Conservation (phyloP, 2,113 vertebrate genomes). For the Heterotilapia buettikoferi region DNA sequence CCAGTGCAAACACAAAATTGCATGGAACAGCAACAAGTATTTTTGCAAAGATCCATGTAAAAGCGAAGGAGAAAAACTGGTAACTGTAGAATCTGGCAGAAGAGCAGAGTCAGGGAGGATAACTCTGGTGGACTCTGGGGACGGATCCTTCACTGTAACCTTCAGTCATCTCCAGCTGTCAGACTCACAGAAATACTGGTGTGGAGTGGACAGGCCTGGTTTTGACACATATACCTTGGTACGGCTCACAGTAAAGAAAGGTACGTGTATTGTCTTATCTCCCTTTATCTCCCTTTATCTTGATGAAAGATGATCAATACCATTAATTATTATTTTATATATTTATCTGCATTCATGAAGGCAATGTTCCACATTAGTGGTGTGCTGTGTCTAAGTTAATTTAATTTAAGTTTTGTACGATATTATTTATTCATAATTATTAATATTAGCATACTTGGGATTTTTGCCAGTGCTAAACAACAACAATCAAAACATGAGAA, state of each 20-base stretch:
- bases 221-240: constrained; percentile 8
- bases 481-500: too few species aligned
- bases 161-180: constrained; percentile 21
- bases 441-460: too few species aligned
- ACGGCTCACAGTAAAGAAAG: constrained; percentile 10
- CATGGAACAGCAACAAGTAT: neutral
- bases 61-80: neutral
- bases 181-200: constrained; percentile 37
- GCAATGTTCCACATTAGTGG: too few species aligned
- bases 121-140: neutral
- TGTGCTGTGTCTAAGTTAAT: too few species aligned
- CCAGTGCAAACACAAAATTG: neutral
- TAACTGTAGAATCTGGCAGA: neutral
- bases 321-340: too few species aligned
- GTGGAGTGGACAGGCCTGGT: neutral
- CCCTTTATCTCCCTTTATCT: too few species aligned
- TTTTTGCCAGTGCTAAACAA: too few species aligned
- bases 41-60: constrained; percentile 31
- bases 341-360: neutral
- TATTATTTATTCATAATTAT: too few species aligned
- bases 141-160: constrained; percentile 29
- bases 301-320: too few species aligned
- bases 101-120: neutral
- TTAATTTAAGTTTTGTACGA: too few species aligned
- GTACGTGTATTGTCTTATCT: neutral